Evolutionary conservation across 2,113 vertebrate genomes (phyloP), one percentile per base, ranked within the genome.

Genomic region (Neolamprologus fasciatus): DNA sequence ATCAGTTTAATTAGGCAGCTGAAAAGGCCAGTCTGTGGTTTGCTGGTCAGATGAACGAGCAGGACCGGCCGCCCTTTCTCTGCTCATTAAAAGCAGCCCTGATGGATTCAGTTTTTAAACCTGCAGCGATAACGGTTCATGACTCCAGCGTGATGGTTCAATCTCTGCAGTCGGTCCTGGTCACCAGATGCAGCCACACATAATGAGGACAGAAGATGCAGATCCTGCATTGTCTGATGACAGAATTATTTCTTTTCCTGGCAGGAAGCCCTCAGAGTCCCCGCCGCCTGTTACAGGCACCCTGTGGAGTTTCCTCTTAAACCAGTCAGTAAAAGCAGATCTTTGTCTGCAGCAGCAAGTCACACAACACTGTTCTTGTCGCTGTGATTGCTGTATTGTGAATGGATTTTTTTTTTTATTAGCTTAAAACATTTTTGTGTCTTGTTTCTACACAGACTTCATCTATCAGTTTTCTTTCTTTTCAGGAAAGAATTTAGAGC

Each of bases 1-100:
- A 93, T 90, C 71, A 73, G 71, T 84, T 88, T 94, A 93, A 93
- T 94, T 81, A 87, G 81, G 85, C 68, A n/a, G 57, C 83, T 91
- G 88, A 85, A 93, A 93, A 92, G 88, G 89, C 88, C 91, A 92
- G 31, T 3, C 17, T 66, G 55, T 35, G 68, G n/a, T 73, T 71
- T 35, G 11, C 47, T 10, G 83, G 17, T 78, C 51, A 61, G 82
- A 81, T 40, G 53, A 23, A 57, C 14, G 86, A 55, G 79, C 23
- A 11, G 63, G 33, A 71, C 8, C 10, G 7, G 17, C 9, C 28
- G 5, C 37, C 53, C 80, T 83, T 55, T 80, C 58, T 81, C n/a
- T 14, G 42, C 51, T 85, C 79, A 85, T 90, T 90, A 80, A 83
- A 88, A 4, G 14, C 50, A 68, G 28, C 37, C 50, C 2, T 8